Evolutionary conservation across 2,888 invertebrate species (phyloP).

Genomic region (Dyspetes luteomarginatus): DNA sequence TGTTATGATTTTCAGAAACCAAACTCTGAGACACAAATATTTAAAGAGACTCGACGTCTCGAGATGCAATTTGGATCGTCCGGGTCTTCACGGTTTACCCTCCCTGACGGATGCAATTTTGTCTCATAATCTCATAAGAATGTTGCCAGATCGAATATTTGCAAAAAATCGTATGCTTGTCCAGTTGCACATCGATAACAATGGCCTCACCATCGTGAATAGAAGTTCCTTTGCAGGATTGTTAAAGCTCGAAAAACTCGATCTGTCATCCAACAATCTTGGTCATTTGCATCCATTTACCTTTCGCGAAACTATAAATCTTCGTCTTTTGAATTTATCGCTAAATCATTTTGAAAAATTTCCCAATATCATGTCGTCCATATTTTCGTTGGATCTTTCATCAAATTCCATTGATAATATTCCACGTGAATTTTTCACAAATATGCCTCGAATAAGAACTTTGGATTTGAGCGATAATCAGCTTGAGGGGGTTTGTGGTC

Average conservation of each 20-base stretch:
- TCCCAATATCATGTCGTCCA: conserved; percentile 70
- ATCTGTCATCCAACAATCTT: conserved; percentile 89
- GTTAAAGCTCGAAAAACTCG: conserved; percentile 85
- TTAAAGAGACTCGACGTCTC: conserved; percentile 78
- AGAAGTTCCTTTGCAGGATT: conserved; percentile 87
- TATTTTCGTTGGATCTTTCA: conserved; percentile 73
- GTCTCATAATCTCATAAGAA: conserved; percentile 87
- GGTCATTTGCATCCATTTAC: conserved; percentile 85
- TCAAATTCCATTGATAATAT: conserved; percentile 73
- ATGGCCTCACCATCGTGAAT: conserved; percentile 87
- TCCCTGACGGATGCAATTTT: conserved; percentile 86
- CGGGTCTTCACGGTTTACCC: conserved; percentile 87
- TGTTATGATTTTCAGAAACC: conserved; percentile 68
- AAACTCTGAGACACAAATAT: conserved; percentile 75
- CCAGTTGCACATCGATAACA: conserved; percentile 87
- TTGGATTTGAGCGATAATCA: conserved; percentile 89
- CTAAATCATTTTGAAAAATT: conserved; percentile 74
- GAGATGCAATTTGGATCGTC: conserved; percentile 77
- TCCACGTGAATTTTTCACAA: conserved; percentile 65
- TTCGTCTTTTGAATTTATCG: conserved; percentile 87
- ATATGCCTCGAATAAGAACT: conserved; percentile 85
- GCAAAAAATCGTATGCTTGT: conserved; percentile 86
- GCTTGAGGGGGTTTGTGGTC: conserved; percentile 86
- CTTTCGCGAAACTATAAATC: conserved; percentile 86
- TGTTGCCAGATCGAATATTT: conserved; percentile 86